Evolutionary conservation across 2,797 vertebrate species (phyloP), one percentile per base, ranked within the genome.

Genomic region (Brotula barbata): DNA sequence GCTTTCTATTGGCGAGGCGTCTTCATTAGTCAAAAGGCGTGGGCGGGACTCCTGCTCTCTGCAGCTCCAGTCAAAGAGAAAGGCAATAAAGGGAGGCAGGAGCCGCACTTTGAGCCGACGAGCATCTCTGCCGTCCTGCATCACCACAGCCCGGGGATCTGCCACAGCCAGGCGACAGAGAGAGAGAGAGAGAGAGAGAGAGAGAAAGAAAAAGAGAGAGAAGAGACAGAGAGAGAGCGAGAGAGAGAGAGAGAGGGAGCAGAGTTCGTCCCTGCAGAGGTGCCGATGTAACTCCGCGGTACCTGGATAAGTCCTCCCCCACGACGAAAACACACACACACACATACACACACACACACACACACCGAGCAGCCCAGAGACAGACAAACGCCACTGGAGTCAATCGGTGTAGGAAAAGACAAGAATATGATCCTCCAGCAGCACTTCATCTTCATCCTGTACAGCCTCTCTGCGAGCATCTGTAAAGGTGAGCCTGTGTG

Each of bases 351-450:
- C n/a, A n/a, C n/a, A n/a, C n/a, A n/a, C n/a, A n/a, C n/a, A n/a
- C n/a, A n/a, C n/a, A n/a, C n/a, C n/a, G n/a, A n/a, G n/a, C n/a
- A 78, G 71, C 58, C 36, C 37, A 54, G 21, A 34, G 16, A 20
- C 5, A 52, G 50, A 11, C 8, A 52, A 49, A 28, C 73, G 48
- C 61, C 41, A 64, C 76, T 73, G 82, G 82, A 85, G 68, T 76
- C 25, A 62, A 58, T 55, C 39, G 42, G 75, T 44, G 78, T 80
- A 78, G 84, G 82, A 83, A 85, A 75, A 78, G 58, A 85, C 77
- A 85, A 87, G 87, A 91, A 87, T 83, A 92, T 92, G 91, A 92
- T 91, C 82, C 76, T 90, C 89, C 85, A 91, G 77, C 88, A 81
- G 85, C 86, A 88, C 83, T 73, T 90, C 81, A 73, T 92, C 83